Base-by-base conservation (phyloP, 2,888 invertebrate species). In the Sepioteuthis lessoniana region DNA sequence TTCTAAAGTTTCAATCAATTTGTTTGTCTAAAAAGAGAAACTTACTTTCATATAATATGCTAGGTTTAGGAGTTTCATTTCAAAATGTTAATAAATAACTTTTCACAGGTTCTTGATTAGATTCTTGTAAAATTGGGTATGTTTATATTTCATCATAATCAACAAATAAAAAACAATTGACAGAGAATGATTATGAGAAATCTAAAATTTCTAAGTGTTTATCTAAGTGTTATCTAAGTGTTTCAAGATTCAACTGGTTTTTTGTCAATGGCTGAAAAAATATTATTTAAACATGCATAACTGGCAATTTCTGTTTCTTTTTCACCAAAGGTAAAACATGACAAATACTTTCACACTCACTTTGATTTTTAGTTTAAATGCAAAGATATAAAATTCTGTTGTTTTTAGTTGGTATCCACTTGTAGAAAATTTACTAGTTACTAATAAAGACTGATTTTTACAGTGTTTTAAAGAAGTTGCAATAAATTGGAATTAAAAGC, bases 361-460 rank as follows among this genome's bases (percentile, higher is more conserved):
- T 35, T 35, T 76, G 76, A 76, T n/a, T 35, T n/a, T 76, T 76
- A 55, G 55, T 25, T 55, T 21, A 55, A 55, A 25, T 55, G 21
- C 55, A 55, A 55, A 55, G 55, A 55, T 3, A 25, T 21, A 2
- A 55, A 55, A 55, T 55, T 55, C 55, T 55, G 5, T 55, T 55
- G 55, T 21, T 7, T 55, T 55, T 7, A 55, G 55, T 25, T 55
- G 25, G 55, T 55, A 55, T 55, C 55, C 55, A 55, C 21, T 55
- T 4, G 55, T 55, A n/a, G 76, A 76, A 76, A 35, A 76, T 35
- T 76, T 76, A 76, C 1, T 19, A 76, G n/a, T 76, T 35, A 16
- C n/a, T 76, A n/a, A 76, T 76, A 76, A 76, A n/a, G 55, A 76
- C n/a, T 76, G n/a, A 76, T n/a, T 76, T 76, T 76, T 76, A 76